These are phyloP conservation scores for Thunnus albacares DNA, from an alignment of 2,797 vertebrate genomes.

Conservation along the genomic window DNA sequence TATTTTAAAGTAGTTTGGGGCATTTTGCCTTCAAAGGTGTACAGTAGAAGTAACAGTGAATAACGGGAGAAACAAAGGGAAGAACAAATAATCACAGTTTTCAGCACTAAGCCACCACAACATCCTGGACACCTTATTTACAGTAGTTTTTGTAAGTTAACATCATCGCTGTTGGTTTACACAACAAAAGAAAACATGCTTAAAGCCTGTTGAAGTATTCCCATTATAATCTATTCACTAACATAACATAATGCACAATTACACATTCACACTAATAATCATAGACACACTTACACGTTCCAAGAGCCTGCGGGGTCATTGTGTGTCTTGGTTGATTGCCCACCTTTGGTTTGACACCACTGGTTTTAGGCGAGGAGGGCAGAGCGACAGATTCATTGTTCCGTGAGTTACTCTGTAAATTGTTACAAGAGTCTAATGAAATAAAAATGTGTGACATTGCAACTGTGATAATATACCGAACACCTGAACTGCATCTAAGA, in stretches of 20 bases:
- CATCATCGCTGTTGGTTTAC: not conserved
- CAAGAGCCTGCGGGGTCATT: constrained; percentile 29
- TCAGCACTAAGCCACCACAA: too few relatives aligned
- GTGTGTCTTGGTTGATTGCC: constrained; percentile 69
- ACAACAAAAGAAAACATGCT: too few relatives aligned
- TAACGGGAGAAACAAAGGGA: too few relatives aligned
- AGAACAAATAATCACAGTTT: too few relatives aligned
- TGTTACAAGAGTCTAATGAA: constrained; percentile 13
- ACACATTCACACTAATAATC: not conserved
- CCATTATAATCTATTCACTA: too few relatives aligned
- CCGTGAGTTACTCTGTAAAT: constrained; percentile 72
- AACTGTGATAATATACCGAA: not conserved
- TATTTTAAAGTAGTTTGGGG: too few relatives aligned
- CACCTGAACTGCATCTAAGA: not conserved
- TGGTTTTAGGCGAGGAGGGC: constrained; percentile 64
- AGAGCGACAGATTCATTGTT: constrained; percentile 67
- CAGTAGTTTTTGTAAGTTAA: not conserved
- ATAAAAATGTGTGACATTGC: not conserved
- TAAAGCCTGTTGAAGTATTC: too few relatives aligned
- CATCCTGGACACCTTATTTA: not conserved
- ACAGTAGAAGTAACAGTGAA: too few relatives aligned
- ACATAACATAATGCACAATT: too few relatives aligned
- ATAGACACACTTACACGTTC: constrained; percentile 50
- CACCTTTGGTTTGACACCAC: constrained; percentile 62
- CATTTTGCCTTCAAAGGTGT: too few relatives aligned